Evolutionary conservation across 2,888 invertebrate genomes (phyloP).

Genomic region (Pyralis farinalis): DNA sequence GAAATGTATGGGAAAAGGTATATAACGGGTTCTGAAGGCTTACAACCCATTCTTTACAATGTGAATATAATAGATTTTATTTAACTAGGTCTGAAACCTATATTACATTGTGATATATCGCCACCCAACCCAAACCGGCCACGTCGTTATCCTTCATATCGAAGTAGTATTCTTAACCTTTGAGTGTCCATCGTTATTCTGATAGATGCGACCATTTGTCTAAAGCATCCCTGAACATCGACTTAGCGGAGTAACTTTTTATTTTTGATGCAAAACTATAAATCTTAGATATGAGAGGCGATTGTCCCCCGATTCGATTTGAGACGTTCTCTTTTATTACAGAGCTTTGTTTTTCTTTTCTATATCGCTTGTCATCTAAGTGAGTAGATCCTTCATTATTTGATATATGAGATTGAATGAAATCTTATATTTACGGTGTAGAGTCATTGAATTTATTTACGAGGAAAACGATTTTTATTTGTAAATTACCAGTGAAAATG

Average conservation of each 20-base stretch:
- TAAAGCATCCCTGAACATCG: constrained; percentile 27
- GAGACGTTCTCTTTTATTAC: not conserved
- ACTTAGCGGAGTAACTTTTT: constrained; percentile 46
- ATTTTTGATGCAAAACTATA: constrained; percentile 48
- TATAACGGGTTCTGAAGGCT: no score
- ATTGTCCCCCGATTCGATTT: constrained; percentile 24
- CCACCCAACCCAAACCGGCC: not conserved
- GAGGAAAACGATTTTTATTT: no score
- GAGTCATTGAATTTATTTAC: no score
- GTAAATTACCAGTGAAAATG: no score
- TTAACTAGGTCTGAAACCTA: no score
- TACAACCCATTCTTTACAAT: no score
- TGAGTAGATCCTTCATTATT: no score
- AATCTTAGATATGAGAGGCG: constrained; percentile 40
- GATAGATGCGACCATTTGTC: constrained; percentile 46
- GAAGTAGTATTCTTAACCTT: constrained; percentile 42
- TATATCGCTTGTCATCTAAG: no score
- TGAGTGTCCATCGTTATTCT: constrained; percentile 46
- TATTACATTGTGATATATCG: not conserved
- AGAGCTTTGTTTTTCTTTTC: not conserved
- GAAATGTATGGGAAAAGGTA: no score
- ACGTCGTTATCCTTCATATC: constrained; percentile 10
- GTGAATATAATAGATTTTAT: no score
- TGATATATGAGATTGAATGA: no score
- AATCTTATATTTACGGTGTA: no score